Evolutionary conservation across 2,113 vertebrate species (phyloP).

Genomic region (Gobius niger): DNA sequence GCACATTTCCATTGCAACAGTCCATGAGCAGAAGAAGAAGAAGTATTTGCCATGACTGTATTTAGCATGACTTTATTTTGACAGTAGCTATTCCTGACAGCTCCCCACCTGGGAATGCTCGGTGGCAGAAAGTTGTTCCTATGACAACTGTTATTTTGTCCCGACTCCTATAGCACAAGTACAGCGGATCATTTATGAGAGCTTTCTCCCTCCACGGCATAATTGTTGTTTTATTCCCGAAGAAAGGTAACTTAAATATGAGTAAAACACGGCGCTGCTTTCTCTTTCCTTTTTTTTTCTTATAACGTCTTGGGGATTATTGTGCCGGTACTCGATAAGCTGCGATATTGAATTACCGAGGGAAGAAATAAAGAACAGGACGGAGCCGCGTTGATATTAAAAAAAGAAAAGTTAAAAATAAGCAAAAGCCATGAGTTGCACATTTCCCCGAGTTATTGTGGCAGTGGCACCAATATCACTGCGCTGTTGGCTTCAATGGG

Average conservation of each 20-base stretch:
- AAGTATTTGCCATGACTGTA: background rate
- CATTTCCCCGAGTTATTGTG: background rate
- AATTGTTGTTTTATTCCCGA: slow-evolving; percentile 1
- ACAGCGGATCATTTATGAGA: background rate
- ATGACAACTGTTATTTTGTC: slow-evolving; percentile 6
- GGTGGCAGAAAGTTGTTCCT: slow-evolving; percentile 3
- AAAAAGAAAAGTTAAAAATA: slow-evolving; percentile 8
- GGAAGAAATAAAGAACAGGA: background rate
- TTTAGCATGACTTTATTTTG: slow-evolving; percentile 2
- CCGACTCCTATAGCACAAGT: background rate
- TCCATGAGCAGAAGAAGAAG: background rate
- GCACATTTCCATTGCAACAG: background rate
- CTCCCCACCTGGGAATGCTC: slow-evolving; percentile 5
- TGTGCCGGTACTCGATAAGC: slow-evolving; percentile 1
- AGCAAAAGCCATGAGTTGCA: slow-evolving; percentile 2
- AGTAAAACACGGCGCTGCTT: background rate
- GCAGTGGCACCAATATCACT: slow-evolving; percentile 6
- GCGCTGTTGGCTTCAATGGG: slow-evolving; percentile 1
- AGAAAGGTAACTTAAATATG: slow-evolving; percentile 1
- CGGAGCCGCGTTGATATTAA: slow-evolving; percentile 3
- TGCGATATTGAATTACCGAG: slow-evolving; percentile 5
- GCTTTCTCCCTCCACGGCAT: background rate
- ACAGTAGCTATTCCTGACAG: slow-evolving; percentile 7
- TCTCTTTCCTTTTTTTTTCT: background rate
- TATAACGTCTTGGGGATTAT: background rate